Base-by-base conservation (phyloP, 2,797 vertebrate genomes). In the Mionectes olivaceus region DNA sequence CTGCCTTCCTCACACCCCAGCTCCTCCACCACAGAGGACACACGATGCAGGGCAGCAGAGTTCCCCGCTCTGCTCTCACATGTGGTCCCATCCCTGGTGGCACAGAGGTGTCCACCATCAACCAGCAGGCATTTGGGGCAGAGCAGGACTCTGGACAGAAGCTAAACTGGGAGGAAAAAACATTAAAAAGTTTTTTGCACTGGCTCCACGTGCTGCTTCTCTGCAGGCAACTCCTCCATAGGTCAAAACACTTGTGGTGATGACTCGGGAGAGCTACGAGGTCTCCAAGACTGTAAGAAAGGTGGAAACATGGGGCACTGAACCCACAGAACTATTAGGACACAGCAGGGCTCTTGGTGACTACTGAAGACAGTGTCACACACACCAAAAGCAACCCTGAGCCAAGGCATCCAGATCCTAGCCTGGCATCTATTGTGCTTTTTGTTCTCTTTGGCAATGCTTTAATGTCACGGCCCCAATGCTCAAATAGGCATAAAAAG, bases 261-360 rank as follows among this genome's bases (percentile, higher is more conserved):
- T 28, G 70, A 52, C 15, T 24, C 3, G 1, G 13, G 39, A 67
- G 25, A 78, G 25, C 61, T 39, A 22, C 0, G 0, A 59, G 13
- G 53, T 64, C 33, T 52, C 53, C 22, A 63, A 50, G 35, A 30
- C 57, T 33, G 19, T 59, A 82, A 25, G 35, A 65, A 65, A 77
- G 28, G 49, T 56, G 53, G 44, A 59, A 41, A 49, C 13, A 46
- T 9, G 1, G 43, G 32, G 35, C 18, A 19, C 0, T 23, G 56
- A 65, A 65, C 23, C 11, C 35, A 22, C 3, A 7, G 5, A 39
- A 18, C 70, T 67, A 28, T 30, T 49, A 23, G 56, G 52, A 65
- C n/a, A 59, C 24, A 47, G 78, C 32, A 52, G 63, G 53, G 53
- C 39, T 57, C 32, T 9, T 21, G 14, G 55, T 41, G 32, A 53